A percentile compares a stretch with the other conserved stretches of the same genome.
Conservation (phyloP, 2,113 vertebrate species). For the Ariopsis seemanni region DNA sequence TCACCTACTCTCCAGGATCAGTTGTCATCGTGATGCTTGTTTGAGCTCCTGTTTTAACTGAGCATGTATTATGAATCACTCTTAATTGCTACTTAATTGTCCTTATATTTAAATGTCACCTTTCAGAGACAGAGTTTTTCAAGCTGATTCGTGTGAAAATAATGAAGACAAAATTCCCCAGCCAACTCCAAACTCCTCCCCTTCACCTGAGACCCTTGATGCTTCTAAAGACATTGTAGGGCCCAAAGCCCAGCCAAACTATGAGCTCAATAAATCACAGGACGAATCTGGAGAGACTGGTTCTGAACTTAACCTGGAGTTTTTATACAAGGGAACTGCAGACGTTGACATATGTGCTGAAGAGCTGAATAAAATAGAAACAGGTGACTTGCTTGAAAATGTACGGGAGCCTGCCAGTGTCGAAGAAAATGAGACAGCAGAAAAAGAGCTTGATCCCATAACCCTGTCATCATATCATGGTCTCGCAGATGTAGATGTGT, state of each 20-base stretch:
- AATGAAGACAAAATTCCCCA: conserved; percentile 51
- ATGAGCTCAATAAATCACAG: conserved; percentile 29
- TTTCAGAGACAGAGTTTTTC: conserved; percentile 59
- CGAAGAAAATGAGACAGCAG: conserved; percentile 42
- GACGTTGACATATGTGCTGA: conserved; percentile 47
- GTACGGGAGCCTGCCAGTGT: conserved; percentile 37
- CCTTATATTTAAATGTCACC: conserved; percentile 32
- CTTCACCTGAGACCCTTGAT: conserved; percentile 31
- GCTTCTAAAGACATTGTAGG: conserved; percentile 32
- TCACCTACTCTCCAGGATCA: conserved; percentile 19
- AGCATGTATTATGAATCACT: conserved; percentile 24
- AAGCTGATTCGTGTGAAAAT: conserved; percentile 26
- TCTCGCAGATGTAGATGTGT: conserved; percentile 53
- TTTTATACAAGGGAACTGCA: conserved; percentile 20
- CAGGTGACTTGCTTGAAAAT: background rate
- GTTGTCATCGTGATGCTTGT: conserved; percentile 21
- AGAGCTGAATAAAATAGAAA: conserved; percentile 40
- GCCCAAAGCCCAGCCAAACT: conserved; percentile 35
- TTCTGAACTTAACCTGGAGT: background rate
- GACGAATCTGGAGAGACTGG: conserved; percentile 32
- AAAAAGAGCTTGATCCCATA: conserved; percentile 48
- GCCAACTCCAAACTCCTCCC: conserved; percentile 32
- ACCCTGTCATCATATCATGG: conserved; percentile 34
- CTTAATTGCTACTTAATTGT: conserved; percentile 16
- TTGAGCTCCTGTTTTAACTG: conserved; percentile 13